Conservation (phyloP, 2,888 invertebrate species). For the Pammene aurita region DNA sequence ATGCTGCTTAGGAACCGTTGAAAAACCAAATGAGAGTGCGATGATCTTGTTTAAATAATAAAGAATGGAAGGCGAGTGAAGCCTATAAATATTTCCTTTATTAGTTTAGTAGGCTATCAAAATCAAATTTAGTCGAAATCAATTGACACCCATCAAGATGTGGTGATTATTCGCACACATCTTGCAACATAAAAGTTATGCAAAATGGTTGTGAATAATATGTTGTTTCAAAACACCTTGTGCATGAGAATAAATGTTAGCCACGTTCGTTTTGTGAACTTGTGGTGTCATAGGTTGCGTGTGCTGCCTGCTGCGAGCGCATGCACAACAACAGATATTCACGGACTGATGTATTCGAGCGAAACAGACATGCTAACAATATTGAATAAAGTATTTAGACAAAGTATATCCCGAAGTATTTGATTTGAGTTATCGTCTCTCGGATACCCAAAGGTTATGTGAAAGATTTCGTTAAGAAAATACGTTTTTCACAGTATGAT, state of each 20-base stretch:
- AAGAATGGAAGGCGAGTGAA: no score
- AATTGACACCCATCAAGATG: background rate
- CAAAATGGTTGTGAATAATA: constrained; percentile 4
- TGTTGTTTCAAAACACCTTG: constrained; percentile 17
- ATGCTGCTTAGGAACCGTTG: background rate
- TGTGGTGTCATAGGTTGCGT: constrained; percentile 32
- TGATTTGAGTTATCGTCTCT: no score
- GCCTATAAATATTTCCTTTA: no score
- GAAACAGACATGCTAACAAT: background rate
- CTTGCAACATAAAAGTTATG: constrained; percentile 8
- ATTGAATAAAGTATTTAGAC: background rate
- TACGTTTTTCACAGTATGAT: no score
- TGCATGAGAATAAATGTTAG: constrained; percentile 13
- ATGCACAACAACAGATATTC: constrained; percentile 17
- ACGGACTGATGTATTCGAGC: background rate
- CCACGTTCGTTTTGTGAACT: constrained; percentile 15
- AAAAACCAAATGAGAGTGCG: background rate
- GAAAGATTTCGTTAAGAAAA: no score
- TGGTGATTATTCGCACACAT: background rate
- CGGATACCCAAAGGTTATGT: no score
- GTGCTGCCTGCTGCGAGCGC: constrained; percentile 21
- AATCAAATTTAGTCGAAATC: background rate
- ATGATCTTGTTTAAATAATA: background rate
- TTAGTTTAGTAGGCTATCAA: no score
- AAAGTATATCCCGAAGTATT: no score